Percentiles rank a stretch among this genome's conserved stretches.
These are phyloP conservation scores for Ptyas mucosa DNA, from an alignment of 2,113 vertebrate species.

Conservation along the genomic window DNA sequence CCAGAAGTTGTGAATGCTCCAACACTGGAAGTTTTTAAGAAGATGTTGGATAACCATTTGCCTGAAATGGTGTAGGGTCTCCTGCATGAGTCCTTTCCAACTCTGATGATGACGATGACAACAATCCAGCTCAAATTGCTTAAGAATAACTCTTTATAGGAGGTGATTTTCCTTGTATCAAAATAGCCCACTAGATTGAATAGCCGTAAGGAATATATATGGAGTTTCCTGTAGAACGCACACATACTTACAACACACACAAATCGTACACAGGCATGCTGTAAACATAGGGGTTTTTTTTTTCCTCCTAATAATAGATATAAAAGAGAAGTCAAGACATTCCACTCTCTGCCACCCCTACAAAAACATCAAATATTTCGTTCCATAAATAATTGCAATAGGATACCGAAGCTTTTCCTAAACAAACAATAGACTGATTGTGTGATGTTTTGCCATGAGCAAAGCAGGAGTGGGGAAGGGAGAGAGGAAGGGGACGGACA, in stretches of 20 bases:
- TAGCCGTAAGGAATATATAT: not conserved
- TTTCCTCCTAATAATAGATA: not conserved
- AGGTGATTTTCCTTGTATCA: not conserved
- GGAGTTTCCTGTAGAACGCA: constrained; percentile 19
- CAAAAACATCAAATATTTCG: constrained; percentile 82
- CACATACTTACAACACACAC: not conserved
- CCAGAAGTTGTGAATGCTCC: not conserved
- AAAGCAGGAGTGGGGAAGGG: constrained; percentile 55
- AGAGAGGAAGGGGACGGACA: constrained; percentile 65
- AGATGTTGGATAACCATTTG: not conserved
- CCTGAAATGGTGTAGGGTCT: not conserved
- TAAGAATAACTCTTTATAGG: no score
- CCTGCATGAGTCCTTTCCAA: no score
- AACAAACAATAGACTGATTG: constrained; percentile 85
- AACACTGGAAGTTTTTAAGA: not conserved
- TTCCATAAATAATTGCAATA: constrained; percentile 91
- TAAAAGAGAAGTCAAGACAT: constrained; percentile 56
- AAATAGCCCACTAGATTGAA: not conserved
- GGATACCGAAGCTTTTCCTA: constrained; percentile 73
- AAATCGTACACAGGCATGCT: not conserved
- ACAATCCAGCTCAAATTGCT: not conserved
- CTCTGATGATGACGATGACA: no score
- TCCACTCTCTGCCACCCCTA: constrained; percentile 56
- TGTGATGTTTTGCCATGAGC: constrained; percentile 75
- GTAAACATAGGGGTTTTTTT: not conserved